Conservation (phyloP, 2,797 vertebrate species). For the Myripristis jacobus region DNA sequence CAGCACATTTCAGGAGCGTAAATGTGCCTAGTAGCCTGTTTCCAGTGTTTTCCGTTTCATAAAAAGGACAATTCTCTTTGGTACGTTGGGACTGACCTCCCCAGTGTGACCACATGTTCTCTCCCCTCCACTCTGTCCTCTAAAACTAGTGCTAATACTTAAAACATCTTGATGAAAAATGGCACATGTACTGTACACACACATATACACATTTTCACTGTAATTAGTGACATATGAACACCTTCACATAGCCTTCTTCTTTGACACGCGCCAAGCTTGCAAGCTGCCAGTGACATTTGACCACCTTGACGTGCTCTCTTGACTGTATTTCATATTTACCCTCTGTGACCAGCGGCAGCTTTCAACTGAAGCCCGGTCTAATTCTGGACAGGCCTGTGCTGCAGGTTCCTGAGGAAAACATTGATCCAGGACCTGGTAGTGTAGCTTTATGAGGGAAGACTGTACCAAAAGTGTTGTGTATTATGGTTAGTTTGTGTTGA, state of each 20-base stretch:
- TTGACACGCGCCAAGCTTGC: background rate
- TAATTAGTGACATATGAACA: conserved; percentile 36
- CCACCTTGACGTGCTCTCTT: conserved; percentile 31
- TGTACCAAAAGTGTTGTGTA: background rate
- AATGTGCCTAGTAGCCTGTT: too few species aligned
- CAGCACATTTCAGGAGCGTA: too few species aligned
- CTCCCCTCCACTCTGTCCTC: background rate
- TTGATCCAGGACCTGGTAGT: too few species aligned
- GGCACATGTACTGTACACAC: background rate
- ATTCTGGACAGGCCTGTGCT: conserved; percentile 36
- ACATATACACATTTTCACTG: background rate
- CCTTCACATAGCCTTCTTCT: background rate
- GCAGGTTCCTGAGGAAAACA: background rate
- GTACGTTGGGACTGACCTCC: background rate
- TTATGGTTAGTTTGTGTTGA: background rate
- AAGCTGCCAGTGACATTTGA: conserved; percentile 56
- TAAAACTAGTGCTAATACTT: background rate
- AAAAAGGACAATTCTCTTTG: too few species aligned
- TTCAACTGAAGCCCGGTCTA: conserved; percentile 34
- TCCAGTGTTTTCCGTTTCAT: too few species aligned
- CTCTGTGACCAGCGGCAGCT: conserved; percentile 27
- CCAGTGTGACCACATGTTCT: background rate
- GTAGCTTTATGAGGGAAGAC: background rate
- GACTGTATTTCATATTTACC: conserved; percentile 26
- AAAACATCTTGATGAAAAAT: background rate